A percentile compares a stretch with the other conserved stretches of the same genome.
phyloP scores from a whole-genome alignment of 1,140 invertebrate species.

The Apolygus lucorum region DNA sequence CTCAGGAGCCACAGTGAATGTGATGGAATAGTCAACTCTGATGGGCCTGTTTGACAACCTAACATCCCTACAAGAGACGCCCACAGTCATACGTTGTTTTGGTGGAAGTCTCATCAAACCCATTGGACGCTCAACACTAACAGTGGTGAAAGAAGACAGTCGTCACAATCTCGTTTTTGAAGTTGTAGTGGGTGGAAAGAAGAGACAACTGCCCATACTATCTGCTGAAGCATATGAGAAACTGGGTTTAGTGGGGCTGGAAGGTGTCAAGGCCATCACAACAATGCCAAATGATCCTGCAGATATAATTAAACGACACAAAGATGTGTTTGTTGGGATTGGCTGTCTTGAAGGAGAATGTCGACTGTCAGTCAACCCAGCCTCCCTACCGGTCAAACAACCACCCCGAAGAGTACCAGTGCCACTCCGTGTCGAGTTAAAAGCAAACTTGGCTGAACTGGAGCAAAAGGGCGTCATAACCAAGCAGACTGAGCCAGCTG shows the following conservation, averaged over 20 bases:
- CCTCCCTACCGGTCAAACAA: slow-evolving; percentile 24
- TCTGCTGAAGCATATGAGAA: neutral
- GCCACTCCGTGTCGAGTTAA: slow-evolving; percentile 27
- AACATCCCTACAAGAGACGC: neutral
- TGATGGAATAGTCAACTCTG: neutral
- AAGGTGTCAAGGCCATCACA: neutral
- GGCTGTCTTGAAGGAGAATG: slow-evolving; percentile 6
- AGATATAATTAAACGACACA: neutral
- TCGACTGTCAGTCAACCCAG: neutral
- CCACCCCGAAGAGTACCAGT: slow-evolving; percentile 31
- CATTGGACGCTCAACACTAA: too few species aligned
- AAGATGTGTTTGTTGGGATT: slow-evolving; percentile 21
- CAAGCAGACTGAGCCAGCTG: slow-evolving; percentile 31
- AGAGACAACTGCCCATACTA: neutral
- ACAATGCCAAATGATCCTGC: neutral
- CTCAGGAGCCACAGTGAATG: slow-evolving; percentile 32
- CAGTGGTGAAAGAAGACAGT: neutral
- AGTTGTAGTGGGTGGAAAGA: neutral
- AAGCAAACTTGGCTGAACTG: slow-evolving; percentile 29
- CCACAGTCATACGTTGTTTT: neutral
- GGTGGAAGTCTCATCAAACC: neutral
- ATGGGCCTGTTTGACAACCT: neutral
- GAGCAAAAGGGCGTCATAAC: slow-evolving; percentile 30
- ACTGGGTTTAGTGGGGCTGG: neutral
- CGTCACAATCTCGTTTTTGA: neutral